Percentiles rank a stretch among this genome's conserved stretches.
phyloP scores from a whole-genome alignment of 2,888 invertebrate species.

The Pachycephus smyrnensis region DNA sequence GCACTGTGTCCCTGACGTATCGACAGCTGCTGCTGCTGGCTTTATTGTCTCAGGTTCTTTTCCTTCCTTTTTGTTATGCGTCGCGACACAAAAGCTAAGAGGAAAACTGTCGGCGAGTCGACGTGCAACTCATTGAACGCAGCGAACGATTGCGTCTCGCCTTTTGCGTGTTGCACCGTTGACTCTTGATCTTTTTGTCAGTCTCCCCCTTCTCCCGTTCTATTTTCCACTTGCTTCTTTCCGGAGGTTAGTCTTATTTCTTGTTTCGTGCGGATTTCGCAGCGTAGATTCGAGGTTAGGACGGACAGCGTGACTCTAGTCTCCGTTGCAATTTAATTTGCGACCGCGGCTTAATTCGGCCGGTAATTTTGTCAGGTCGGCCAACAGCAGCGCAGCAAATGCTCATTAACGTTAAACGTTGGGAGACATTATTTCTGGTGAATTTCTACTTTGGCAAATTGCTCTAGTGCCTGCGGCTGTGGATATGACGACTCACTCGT shows the following conservation, averaged over 20 bases:
- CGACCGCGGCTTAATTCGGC: not conserved
- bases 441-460: not conserved
- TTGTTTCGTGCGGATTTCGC: not conserved
- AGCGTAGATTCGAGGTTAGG: not conserved
- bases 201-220: no score
- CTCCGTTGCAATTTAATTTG: not conserved
- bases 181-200: not conserved
- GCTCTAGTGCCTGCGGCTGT: not conserved
- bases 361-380: not conserved
- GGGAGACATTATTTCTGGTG: not conserved
- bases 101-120: not conserved
- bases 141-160: not conserved
- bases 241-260: not conserved
- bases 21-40: slow-evolving; percentile 33
- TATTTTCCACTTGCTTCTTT: no score
- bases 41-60: slow-evolving; percentile 24
- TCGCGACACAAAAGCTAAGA: not conserved
- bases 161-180: not conserved
- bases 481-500: not conserved
- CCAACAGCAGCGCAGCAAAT: not conserved
- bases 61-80: slow-evolving; percentile 12
- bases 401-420: not conserved
- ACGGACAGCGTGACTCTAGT: not conserved
- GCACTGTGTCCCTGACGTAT: slow-evolving; percentile 38
- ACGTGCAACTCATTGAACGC: not conserved